Base-by-base conservation (phyloP, 1,140 invertebrate genomes). In the Pseudachorutes palmiensis region DNA sequence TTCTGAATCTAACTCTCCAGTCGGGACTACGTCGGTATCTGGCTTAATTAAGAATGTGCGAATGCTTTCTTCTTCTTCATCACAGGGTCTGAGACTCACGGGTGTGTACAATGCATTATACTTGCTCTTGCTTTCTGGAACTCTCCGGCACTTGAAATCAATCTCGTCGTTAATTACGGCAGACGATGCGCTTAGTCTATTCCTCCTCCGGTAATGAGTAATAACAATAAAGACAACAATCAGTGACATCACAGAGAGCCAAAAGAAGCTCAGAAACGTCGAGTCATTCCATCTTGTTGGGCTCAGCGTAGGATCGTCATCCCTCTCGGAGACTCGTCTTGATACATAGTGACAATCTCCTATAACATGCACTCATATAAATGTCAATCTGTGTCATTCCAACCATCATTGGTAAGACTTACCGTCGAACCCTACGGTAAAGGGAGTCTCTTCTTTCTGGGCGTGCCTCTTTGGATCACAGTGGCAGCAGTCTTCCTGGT, bases 281-380 rank as follows among this genome's bases (percentile, higher is more conserved):
- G 66, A 67, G 29, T 71, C 70, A 48, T 26, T 64, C 65, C 68
- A 74, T 28, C 41, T 63, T 19, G 66, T 67, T 12, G 63, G 60
- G 28, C 36, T 63, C 12, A 67, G 29, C 28, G 62, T 58, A 24
- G 41, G 24, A 29, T 71, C 70, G 26, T 69, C 55, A 16, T 70
- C 70, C 1, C 64, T 59, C 31, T 74, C 72, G 1, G 72, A 71
- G 19, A 74, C 72, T 65, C 72, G 32, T 5, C 72, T 33, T 29
- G 67, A 67, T 1, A 74, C 69, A 62, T 66, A 69, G 58, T 74
- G 72, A 62, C 72, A 74, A 51, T 74, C 72, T 19, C 66, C 72
- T 74, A 59, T 16, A 58, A 19, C 12, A 30, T 24, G 28, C 1
- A 26, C 22, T 63, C 2, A 60, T 51, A 49, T 28, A 55, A 63